Percentiles rank a stretch among this genome's conserved stretches.
phyloP scores from a whole-genome alignment of 2,797 vertebrate species.

The Erpetoichthys calabaricus region DNA sequence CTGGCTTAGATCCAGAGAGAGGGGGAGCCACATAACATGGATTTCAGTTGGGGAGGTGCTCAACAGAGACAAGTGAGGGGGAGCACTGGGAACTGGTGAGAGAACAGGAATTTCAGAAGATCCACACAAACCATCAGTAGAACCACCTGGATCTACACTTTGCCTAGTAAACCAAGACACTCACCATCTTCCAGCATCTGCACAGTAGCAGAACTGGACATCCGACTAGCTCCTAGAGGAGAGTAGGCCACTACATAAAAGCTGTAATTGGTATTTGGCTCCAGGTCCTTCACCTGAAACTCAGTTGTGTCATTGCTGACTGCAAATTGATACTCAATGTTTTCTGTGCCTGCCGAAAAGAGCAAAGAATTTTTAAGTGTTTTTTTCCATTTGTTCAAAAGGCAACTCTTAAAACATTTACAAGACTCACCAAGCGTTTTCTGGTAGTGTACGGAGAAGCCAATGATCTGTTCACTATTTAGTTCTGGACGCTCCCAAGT shows the following conservation, averaged over 20 bases:
- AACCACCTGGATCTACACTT: not conserved
- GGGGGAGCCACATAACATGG: slow-evolving; percentile 75
- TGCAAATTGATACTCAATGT: slow-evolving; percentile 89
- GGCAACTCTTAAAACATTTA: not conserved
- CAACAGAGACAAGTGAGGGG: slow-evolving; percentile 77
- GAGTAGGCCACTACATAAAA: slow-evolving; percentile 95
- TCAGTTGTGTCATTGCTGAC: slow-evolving; percentile 94
- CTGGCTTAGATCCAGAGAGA: slow-evolving; percentile 65
- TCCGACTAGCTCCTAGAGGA: slow-evolving; percentile 79
- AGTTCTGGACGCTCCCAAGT: slow-evolving; percentile 80
- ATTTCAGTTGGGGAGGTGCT: slow-evolving; percentile 78
- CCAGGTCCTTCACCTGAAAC: slow-evolving; percentile 79
- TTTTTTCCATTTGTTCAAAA: not conserved
- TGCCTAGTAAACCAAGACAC: slow-evolving; percentile 19
- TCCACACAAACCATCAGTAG: not conserved
- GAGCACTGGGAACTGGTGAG: slow-evolving; percentile 69
- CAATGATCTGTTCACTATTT: slow-evolving; percentile 89
- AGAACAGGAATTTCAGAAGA: slow-evolving; percentile 3
- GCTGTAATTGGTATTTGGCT: slow-evolving; percentile 79
- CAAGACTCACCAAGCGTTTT: slow-evolving; percentile 55
- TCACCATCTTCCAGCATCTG: slow-evolving; percentile 84
- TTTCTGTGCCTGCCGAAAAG: slow-evolving; percentile 63
- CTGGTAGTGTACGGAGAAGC: slow-evolving; percentile 91
- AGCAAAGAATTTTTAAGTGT: slow-evolving; percentile 12
- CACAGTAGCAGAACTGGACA: slow-evolving; percentile 63